These are phyloP conservation scores for Pedicia rivosa DNA, from an alignment of 2,888 invertebrate species.

Conservation along the genomic window DNA sequence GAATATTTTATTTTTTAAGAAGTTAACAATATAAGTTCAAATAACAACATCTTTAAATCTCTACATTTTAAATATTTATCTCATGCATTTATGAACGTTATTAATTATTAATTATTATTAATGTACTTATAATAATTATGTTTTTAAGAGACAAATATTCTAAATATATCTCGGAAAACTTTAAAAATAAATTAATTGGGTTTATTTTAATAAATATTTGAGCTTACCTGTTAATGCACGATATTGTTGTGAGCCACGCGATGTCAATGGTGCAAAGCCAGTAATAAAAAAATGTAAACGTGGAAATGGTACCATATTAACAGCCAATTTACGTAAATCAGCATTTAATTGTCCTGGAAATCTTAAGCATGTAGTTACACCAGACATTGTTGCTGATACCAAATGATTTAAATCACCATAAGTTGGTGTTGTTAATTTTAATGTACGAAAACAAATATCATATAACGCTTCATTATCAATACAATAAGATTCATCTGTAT, in stretches of 20 bases:
- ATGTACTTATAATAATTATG: no score
- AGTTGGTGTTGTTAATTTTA: slow-evolving; percentile 76
- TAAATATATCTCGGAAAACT: no score
- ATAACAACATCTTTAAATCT: no score
- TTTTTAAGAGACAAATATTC: no score
- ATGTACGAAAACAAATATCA: slow-evolving; percentile 81
- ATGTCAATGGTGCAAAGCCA: slow-evolving; percentile 86
- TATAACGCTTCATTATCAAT: slow-evolving; percentile 88
- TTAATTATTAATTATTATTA: no score
- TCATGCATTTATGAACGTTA: no score
- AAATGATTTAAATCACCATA: slow-evolving; percentile 89
- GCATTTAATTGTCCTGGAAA: slow-evolving; percentile 93
- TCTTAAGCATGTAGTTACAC: slow-evolving; percentile 69
- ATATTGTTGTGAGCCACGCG: slow-evolving; percentile 80
- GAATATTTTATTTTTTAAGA: no score
- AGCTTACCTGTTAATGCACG: slow-evolving; percentile 71
- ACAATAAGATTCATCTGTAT: slow-evolving; percentile 82
- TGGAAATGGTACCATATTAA: slow-evolving; percentile 97
- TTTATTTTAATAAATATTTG: no score
- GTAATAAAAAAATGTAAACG: slow-evolving; percentile 94
- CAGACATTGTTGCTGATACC: slow-evolving; percentile 74
- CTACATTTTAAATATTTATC: no score
- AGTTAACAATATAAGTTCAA: no score
- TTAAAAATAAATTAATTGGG: no score
- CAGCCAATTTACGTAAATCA: slow-evolving; percentile 78